Base-by-base conservation (phyloP, 2,888 invertebrate genomes). In the Acrocyrtus sp. region DNA sequence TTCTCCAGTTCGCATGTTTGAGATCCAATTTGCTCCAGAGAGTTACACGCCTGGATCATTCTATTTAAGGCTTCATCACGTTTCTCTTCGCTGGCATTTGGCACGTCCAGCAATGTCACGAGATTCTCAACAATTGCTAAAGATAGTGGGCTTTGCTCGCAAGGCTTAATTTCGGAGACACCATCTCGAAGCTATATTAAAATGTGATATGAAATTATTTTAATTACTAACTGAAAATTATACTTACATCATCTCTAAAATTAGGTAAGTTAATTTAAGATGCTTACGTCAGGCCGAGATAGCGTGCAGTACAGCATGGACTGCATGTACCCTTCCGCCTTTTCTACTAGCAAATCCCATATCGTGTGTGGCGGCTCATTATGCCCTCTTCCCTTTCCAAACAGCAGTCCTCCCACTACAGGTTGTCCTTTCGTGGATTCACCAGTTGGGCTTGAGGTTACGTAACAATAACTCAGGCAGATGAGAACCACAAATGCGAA, bases 71-170 rank as follows among this genome's bases (percentile, higher is more conserved):
- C 66, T 1, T 47, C 57, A 1, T 66, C 66, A 12, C 66, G 10
- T 19, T 66, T 66, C 48, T 66, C 48, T 12, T n/a, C 41, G 5
- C 22, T 39, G n/a, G 57, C 66, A 27, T 50, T 66, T 56, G 66
- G 66, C 56, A 66, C 66, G 27, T 66, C 57, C 39, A 66, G 17
- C 39, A 66, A 29, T 0, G 66, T 57, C 5, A 66, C 21, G 39
- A 66, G 66, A 41, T 66, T 66, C 34, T 66, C 66, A 6, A 66
- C 66, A 50, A 66, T 66, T 10, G 66, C 66, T 39, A 66, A n/a
- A 19, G 66, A 66, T 8, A 66, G 21, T 21, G 66, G 66, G 24
- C 66, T 66, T 48, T 66, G 66, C 22, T 66, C 66, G 43, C 66
- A 66, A 3, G 50, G 34, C 26, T 57, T 66, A 26, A 66, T 66